phyloP scores from a whole-genome alignment of 2,888 invertebrate genomes.

The Noctua pronuba region DNA sequence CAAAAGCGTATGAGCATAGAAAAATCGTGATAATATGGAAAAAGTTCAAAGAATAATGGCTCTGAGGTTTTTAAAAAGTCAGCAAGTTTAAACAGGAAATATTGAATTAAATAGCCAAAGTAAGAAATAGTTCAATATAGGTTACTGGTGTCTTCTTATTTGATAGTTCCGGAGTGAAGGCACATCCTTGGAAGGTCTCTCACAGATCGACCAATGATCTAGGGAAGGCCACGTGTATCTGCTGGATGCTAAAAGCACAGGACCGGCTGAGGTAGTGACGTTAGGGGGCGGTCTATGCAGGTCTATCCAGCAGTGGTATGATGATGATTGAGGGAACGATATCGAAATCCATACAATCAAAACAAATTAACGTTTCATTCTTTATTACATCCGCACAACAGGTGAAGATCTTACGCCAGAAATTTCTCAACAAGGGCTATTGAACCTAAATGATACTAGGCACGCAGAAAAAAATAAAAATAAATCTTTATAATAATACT shows the following conservation, averaged over 20 bases:
- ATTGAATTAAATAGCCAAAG: not conserved
- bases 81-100: not conserved
- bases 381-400: slow-evolving; percentile 12
- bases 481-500: slow-evolving; percentile 63
- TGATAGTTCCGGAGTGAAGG: not conserved
- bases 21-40: not conserved
- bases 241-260: not conserved
- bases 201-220: not conserved
- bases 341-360: not conserved
- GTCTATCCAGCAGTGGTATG: not conserved
- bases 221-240: not conserved
- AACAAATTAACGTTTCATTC: not conserved
- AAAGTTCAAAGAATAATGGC: not conserved
- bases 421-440: slow-evolving; percentile 58
- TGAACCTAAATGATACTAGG: slow-evolving; percentile 60
- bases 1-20: not conserved
- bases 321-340: not conserved
- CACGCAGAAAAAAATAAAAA: slow-evolving; percentile 54
- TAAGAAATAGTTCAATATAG: not conserved
- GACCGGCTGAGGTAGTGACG: not conserved
- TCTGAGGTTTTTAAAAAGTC: not conserved
- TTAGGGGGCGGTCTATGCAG: not conserved
- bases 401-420: slow-evolving; percentile 49
- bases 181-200: not conserved
- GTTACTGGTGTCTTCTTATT: not conserved